A percentile compares a stretch with the other conserved stretches of the same genome.
These are phyloP conservation scores for Stegostoma tigrinum DNA, from an alignment of 2,113 vertebrate species.

Conservation along the genomic window DNA sequence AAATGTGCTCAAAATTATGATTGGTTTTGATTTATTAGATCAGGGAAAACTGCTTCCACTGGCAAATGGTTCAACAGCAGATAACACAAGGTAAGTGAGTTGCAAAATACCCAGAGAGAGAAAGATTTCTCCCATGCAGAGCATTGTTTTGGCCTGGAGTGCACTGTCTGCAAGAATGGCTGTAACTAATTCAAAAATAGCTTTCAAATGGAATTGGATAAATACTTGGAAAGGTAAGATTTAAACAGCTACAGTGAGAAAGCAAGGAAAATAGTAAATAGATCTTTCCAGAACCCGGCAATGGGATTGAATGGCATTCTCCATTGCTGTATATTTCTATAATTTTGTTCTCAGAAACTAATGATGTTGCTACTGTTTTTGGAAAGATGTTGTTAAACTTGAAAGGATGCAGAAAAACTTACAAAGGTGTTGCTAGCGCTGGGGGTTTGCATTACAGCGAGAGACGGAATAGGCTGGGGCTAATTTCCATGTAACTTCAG, in stretches of 20 bases:
- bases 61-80: not conserved
- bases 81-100: not conserved
- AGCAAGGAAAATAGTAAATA: not conserved
- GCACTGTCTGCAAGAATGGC: not conserved
- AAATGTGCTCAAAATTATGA: not conserved
- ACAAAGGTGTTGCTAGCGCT: too few relatives aligned
- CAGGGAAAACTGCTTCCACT: not conserved
- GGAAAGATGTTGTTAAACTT: too few relatives aligned
- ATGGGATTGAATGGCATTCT: too few relatives aligned
- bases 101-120: not conserved
- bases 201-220: not conserved
- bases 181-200: not conserved
- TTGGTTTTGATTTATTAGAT: not conserved
- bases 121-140: not conserved
- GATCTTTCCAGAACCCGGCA: not conserved
- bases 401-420: too few relatives aligned
- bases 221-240: not conserved
- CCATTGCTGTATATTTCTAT: not conserved
- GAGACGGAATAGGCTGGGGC: too few relatives aligned
- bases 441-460: too few relatives aligned
- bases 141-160: not conserved
- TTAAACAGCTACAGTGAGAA: not conserved
- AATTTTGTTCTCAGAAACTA: not conserved
- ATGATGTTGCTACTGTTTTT: not conserved
- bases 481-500: too few relatives aligned